Percentiles rank a stretch among this genome's conserved stretches.
Evolutionary conservation across 2,113 vertebrate species (phyloP).

Genomic region (Triplophysa dalaica): DNA sequence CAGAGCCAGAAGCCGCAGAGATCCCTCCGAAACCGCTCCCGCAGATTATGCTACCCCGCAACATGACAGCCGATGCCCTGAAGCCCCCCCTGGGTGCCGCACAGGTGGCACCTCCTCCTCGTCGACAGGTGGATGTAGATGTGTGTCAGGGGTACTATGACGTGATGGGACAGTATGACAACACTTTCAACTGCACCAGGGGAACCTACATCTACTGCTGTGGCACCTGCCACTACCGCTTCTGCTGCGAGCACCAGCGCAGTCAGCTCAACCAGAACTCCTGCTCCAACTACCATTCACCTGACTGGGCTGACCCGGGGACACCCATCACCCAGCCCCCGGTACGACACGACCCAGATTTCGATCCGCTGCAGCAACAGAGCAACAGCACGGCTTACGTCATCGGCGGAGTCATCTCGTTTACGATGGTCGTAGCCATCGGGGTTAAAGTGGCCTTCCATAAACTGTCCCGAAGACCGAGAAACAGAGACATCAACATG

Average conservation of each 20-base stretch:
- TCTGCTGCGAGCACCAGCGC: constrained; percentile 88
- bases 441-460: constrained; percentile 86
- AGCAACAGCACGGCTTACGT: constrained; percentile 86
- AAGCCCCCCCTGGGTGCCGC: constrained; percentile 75
- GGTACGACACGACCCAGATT: constrained; percentile 71
- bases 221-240: constrained; percentile 89
- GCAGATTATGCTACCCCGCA: constrained; percentile 75
- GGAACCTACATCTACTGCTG: constrained; percentile 90
- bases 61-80: constrained; percentile 72
- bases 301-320: constrained; percentile 80
- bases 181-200: constrained; percentile 87
- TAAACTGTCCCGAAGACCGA: constrained; percentile 83
- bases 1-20: constrained; percentile 55
- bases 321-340: constrained; percentile 67
- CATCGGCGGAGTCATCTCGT: constrained; percentile 88
- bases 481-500: constrained; percentile 84
- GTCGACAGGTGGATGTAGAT: constrained; percentile 78
- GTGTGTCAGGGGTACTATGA: constrained; percentile 88
- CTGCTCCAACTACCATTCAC: constrained; percentile 85
- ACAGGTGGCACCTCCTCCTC: constrained; percentile 74
- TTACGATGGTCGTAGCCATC: constrained; percentile 84
- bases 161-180: constrained; percentile 90
- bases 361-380: constrained; percentile 75
- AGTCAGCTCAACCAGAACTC: constrained; percentile 83
- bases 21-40: constrained; percentile 73